Conservation (phyloP, 2,113 vertebrate genomes). For the Cephalopholis sonnerati region DNA sequence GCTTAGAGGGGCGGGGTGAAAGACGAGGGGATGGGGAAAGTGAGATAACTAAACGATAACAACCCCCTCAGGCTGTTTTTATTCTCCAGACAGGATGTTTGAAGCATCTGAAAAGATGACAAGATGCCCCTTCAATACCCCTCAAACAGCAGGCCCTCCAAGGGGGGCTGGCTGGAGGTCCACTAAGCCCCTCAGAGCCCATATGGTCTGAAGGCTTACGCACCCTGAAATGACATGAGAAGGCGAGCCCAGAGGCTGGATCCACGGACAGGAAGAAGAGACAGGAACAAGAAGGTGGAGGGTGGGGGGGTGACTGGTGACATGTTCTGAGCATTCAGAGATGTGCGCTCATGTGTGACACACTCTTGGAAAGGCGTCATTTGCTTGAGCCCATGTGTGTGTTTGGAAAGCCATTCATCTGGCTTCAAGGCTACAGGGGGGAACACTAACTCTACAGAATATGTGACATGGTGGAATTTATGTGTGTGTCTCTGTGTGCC, state of each 20-base stretch:
- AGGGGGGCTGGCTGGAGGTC: constrained; percentile 51
- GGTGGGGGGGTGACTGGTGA: neutral
- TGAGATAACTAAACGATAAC: neutral
- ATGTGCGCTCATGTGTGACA: constrained; percentile 24
- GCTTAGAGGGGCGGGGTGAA: neutral
- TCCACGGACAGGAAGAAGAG: constrained; percentile 34
- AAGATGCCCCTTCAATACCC: constrained; percentile 30
- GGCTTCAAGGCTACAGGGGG: constrained; percentile 1
- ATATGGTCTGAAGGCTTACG: constrained; percentile 78
- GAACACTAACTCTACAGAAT: constrained; percentile 24
- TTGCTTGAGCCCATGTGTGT: neutral
- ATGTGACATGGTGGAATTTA: constrained; percentile 29
- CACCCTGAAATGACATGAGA: constrained; percentile 51
- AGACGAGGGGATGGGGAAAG: neutral
- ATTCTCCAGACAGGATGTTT: constrained; percentile 51
- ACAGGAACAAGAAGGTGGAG: constrained; percentile 5
- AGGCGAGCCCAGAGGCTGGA: constrained; percentile 52
- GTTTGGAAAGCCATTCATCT: neutral
- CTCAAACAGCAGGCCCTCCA: constrained; percentile 50
- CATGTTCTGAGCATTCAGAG: constrained; percentile 34
- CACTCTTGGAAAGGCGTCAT: constrained; percentile 1
- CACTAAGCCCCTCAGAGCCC: constrained; percentile 74
- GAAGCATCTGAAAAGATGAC: constrained; percentile 49
- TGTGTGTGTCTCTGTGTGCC: constrained; percentile 23
- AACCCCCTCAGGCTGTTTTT: constrained; percentile 7